Base-by-base conservation (phyloP, 2,888 invertebrate genomes). In the Drosophila neutralis region DNA sequence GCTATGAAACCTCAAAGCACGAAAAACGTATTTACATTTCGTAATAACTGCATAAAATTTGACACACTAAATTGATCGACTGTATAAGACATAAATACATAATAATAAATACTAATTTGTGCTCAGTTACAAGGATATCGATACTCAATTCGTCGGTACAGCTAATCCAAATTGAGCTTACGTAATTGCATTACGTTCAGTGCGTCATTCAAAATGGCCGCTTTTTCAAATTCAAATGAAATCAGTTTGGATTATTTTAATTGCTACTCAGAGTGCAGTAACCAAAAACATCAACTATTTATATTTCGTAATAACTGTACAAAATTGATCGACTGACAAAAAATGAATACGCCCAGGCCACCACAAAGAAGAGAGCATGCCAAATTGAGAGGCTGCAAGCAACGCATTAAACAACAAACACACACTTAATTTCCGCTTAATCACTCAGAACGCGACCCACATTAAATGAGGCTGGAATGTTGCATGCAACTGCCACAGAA, bases 351-450 rank as follows among this genome's bases (percentile, higher is more conserved):
- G 53, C 42, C 48, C 65, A 53, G 8, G 27, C 53, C 58, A 67
- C 29, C 40, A 58, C 5, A 51, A 63, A 75, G 82, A 70, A 69
- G 63, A 62, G 74, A 74, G 65, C 87, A 70, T 86, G 68, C n/a
- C 83, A 59, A 87, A 87, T 87, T 68, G 76, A 31, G 67, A 53
- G 69, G 67, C 81, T 77, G 80, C 67, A 69, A 69, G 69, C 75
- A 76, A 61, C 38, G 33, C 54, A 67, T 1, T 24, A 7, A 45
- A 45, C 21, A 45, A 45, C 58, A 75, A 65, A 36, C 24, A 36
- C 76, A 81, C 79, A 89, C 85, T 87, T 85, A 87, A 87, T 89
- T 89, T 89, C 85, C 82, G 76, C 76, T 87, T 87, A 87, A 87
- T 89, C 87, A 87, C 70, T 73, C 76, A 76, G 76, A 85, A 88